These are phyloP conservation scores for Prenolepis imparis DNA, from an alignment of 2,888 invertebrate genomes.

Conservation along the genomic window DNA sequence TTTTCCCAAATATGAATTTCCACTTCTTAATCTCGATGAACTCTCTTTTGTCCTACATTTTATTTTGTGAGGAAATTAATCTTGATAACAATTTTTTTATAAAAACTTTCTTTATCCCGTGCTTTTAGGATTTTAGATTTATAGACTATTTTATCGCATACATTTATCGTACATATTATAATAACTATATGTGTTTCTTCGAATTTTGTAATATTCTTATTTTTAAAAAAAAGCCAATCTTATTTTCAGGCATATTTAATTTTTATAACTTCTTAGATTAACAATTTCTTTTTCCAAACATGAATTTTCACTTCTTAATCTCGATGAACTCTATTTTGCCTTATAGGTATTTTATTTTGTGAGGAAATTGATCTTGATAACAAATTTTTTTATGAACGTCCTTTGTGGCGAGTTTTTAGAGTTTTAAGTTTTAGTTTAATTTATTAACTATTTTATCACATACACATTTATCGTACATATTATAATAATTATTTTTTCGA, in stretches of 20 bases:
- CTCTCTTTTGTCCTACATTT: neutral
- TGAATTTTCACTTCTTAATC: neutral
- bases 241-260: too few species aligned
- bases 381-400: neutral
- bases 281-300: slow-evolving; percentile 5
- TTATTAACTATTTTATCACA: neutral
- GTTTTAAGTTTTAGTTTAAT: too few species aligned
- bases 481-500: too few species aligned
- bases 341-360: neutral
- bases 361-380: neutral
- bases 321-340: neutral
- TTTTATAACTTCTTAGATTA: too few species aligned
- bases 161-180: neutral
- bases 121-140: neutral
- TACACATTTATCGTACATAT: neutral
- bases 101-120: too few species aligned
- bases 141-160: neutral
- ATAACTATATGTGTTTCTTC: too few species aligned
- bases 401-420: neutral
- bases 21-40: neutral
- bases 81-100: neutral
- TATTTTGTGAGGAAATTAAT: neutral
- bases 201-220: too few species aligned
- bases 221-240: too few species aligned
- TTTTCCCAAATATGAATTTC: neutral